A percentile compares a stretch with the other conserved stretches of the same genome.
phyloP scores from a whole-genome alignment of 2,888 invertebrate genomes.

The Elysia crispata region DNA sequence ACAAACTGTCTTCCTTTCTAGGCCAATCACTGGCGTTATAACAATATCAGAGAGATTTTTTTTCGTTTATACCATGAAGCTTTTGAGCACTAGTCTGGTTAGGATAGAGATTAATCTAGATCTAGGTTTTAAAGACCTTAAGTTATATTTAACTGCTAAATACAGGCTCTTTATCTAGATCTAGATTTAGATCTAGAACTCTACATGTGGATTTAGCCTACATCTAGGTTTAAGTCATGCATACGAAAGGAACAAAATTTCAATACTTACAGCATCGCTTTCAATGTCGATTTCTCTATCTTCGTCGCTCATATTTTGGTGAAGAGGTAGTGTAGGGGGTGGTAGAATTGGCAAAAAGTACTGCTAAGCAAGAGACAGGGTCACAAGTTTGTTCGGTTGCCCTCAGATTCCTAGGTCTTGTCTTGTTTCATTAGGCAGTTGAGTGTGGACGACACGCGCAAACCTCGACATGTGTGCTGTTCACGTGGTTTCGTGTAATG shows the following conservation, averaged over 20 bases:
- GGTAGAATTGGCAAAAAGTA: background rate
- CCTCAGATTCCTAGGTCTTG: background rate
- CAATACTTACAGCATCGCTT: slow-evolving; percentile 83
- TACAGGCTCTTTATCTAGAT: background rate
- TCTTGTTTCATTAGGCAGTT: background rate
- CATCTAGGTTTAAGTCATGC: background rate
- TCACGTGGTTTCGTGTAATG: slow-evolving; percentile 49
- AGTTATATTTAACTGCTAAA: no score
- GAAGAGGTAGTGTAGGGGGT: no score
- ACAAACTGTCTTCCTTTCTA: no score
- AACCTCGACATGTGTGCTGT: slow-evolving; percentile 43
- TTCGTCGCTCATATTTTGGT: slow-evolving; percentile 89
- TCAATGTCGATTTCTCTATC: slow-evolving; percentile 96
- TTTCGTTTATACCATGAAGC: no score
- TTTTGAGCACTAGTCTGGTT: no score
- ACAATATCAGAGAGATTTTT: no score
- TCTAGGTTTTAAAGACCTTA: no score
- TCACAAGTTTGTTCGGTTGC: background rate
- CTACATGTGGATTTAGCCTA: background rate
- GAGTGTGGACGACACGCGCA: background rate
- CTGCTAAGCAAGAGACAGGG: background rate
- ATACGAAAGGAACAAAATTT: background rate
- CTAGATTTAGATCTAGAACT: background rate
- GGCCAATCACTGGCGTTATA: no score
- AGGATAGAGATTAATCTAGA: no score